Base-by-base conservation (phyloP, 1,140 invertebrate species). In the Scaptomyza graminum region DNA sequence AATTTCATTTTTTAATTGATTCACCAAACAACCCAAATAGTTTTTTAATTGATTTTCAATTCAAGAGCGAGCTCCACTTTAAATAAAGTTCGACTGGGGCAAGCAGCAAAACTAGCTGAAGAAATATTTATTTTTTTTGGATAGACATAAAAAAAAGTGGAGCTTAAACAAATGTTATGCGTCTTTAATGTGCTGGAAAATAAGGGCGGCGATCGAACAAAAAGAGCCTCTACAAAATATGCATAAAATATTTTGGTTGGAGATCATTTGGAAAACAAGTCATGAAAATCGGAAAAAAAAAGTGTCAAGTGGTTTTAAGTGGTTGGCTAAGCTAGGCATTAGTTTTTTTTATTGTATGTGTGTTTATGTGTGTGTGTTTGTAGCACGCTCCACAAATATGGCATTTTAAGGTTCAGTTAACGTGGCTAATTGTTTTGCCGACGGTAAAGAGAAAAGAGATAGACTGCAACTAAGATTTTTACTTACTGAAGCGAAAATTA, bases 11-110 rank as follows among this genome's bases (percentile, higher is more conserved):
- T 87, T 85, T 85, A 75, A 81, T 78, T 87, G 75, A 68, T 63
- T 74, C 69, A 46, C 37, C 63, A 31, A n/a, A 41, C 37, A 16
- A 51, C 4, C 68, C 52, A 39, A 85, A 85, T 85, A 76, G 82
- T 67, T 87, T 87, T 87, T 87, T 87, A 87, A 87, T 87, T 87
- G 83, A 87, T 87, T 87, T 76, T 75, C 74, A 62, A 81, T 81
- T 65, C 66, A 66, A 46, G 16, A 47, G 66, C 18, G 3, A 18
- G 18, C 18, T 22, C 18, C 18, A 22, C 4, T 22, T 22, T 22
- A 22, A 22, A 22, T 22, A 22, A 22, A 22, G 0, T 22, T 22
- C 18, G 18, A 1, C 18, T 22, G 1, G 4, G 18, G 18, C 28
- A 31, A 31, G 28, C 28, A 5, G 28, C 62, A 16, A 18, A 59